These are phyloP conservation scores for Falco cherrug DNA, from an alignment of 2,797 vertebrate genomes.

Conservation along the genomic window DNA sequence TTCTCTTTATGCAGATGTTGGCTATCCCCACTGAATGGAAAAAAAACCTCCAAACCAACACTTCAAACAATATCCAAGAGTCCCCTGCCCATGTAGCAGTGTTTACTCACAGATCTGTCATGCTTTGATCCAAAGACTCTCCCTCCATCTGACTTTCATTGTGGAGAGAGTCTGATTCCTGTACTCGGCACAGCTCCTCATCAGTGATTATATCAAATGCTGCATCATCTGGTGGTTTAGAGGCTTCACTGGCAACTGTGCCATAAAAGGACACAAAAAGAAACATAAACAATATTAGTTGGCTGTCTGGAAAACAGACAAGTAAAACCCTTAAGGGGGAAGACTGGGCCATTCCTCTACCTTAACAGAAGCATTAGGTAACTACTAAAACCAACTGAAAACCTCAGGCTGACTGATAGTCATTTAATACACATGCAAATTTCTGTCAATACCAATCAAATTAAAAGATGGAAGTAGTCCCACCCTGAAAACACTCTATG, in stretches of 20 bases:
- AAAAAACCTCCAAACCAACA: not conserved
- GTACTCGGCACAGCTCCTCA: conserved; percentile 90
- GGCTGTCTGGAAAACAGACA: not conserved
- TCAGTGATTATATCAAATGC: conserved; percentile 94
- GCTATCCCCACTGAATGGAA: not conserved
- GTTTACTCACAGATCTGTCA: conserved; percentile 85
- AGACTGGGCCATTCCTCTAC: not conserved
- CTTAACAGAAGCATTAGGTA: not conserved
- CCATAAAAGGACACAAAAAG: not conserved
- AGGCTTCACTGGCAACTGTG: conserved; percentile 75
- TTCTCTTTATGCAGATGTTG: not conserved
- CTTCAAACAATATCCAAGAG: not conserved
- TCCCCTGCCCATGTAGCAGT: not conserved
- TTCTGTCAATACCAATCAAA: not conserved
- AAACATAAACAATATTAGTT: not conserved
- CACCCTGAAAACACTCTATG: not conserved
- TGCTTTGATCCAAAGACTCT: conserved; percentile 69
- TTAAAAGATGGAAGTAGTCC: not conserved
- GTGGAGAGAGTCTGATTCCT: conserved; percentile 85
- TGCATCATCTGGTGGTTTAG: conserved; percentile 82
- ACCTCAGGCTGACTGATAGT: not conserved
- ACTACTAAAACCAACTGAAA: not conserved
- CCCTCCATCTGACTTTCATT: conserved; percentile 81
- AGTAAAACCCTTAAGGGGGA: not conserved
- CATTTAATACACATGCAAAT: not conserved